These are phyloP conservation scores for Schizaphis graminum DNA, from an alignment of 2,888 invertebrate species.

Conservation along the genomic window DNA sequence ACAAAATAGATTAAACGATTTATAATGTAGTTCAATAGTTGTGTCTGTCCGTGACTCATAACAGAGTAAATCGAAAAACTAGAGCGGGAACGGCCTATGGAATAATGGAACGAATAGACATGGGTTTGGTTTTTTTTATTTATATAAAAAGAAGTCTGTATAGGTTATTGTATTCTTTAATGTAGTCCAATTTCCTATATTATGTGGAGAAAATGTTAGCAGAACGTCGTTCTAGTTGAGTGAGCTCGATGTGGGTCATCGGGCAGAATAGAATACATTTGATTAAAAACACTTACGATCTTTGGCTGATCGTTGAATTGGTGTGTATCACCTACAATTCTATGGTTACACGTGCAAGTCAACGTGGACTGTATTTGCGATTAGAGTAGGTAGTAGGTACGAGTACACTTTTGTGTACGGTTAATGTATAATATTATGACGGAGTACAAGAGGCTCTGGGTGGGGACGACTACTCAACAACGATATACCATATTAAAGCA, in stretches of 20 bases:
- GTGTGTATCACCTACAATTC: constrained; percentile 34
- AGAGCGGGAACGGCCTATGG: constrained; percentile 4
- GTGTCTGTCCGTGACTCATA: constrained; percentile 15
- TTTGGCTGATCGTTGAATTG: constrained; percentile 40
- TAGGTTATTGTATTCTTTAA: constrained; percentile 39
- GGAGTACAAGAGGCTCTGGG: neutral
- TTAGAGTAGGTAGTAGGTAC: constrained; percentile 17
- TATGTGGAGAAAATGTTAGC: constrained; percentile 49
- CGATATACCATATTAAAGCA: neutral
- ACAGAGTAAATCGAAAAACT: constrained; percentile 12
- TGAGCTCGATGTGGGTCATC: constrained; percentile 59
- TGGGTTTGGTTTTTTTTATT: constrained; percentile 43
- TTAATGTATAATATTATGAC: constrained; percentile 3
- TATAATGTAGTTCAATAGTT: neutral
- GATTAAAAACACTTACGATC: constrained; percentile 53
- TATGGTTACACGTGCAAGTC: constrained; percentile 50
- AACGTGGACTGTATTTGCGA: constrained; percentile 50
- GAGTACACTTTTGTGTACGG: neutral
- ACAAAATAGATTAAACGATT: neutral
- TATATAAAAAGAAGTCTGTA: constrained; percentile 26
- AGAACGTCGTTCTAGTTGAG: constrained; percentile 51
- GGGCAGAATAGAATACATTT: constrained; percentile 40
- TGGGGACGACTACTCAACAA: constrained; percentile 29
- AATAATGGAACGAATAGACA: constrained; percentile 37
- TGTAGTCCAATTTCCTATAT: constrained; percentile 44